Percentiles rank a stretch among this genome's conserved stretches.
phyloP scores from a whole-genome alignment of 2,113 vertebrate species.

The Platysternon megacephalum region DNA sequence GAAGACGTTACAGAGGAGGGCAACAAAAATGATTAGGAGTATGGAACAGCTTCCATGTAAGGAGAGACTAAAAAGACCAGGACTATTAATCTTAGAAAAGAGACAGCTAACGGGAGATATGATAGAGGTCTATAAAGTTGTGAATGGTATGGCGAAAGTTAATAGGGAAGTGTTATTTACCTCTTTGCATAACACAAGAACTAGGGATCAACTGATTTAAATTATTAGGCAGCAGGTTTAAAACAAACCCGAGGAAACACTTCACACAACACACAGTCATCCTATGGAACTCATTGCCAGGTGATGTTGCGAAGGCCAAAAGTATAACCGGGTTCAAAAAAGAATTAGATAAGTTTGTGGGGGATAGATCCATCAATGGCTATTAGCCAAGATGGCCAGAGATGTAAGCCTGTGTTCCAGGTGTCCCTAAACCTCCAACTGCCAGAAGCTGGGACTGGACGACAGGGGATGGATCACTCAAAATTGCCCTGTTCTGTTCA shows the following conservation, averaged over 20 bases:
- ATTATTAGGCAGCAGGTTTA: not conserved
- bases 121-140: not conserved
- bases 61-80: not conserved
- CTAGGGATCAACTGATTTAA: not conserved
- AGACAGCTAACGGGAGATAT: not conserved
- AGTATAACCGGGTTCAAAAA: not conserved
- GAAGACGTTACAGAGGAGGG: not conserved
- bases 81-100: not conserved
- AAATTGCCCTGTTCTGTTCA: not conserved
- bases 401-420: not conserved
- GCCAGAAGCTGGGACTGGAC: not conserved
- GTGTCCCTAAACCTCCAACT: not conserved
- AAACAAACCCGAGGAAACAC: not conserved
- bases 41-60: not conserved
- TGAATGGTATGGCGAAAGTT: not conserved
- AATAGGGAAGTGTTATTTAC: not conserved
- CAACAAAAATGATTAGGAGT: not conserved
- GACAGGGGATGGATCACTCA: not conserved
- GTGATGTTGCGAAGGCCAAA: not conserved
- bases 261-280: not conserved
- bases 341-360: not conserved
- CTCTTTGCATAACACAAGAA: not conserved
- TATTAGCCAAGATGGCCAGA: not conserved
- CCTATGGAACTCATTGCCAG: not conserved
- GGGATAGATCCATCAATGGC: not conserved